These are phyloP conservation scores for Salvelinus alpinus DNA, from an alignment of 2,113 vertebrate genomes.

Conservation along the genomic window DNA sequence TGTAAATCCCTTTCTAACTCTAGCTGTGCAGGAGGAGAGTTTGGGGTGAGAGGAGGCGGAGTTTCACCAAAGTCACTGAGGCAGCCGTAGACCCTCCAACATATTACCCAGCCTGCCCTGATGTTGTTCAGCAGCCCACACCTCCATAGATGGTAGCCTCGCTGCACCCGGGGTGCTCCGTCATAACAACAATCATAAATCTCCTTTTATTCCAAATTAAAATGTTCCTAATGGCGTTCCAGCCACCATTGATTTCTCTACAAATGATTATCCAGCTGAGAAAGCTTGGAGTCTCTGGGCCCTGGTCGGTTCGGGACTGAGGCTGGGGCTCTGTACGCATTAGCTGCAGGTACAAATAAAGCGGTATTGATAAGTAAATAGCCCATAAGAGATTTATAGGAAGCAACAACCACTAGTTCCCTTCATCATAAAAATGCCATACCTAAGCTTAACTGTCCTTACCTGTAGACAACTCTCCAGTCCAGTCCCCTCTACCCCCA, in stretches of 20 bases:
- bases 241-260: slow-evolving; percentile 49
- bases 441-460: not conserved
- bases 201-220: slow-evolving; percentile 69
- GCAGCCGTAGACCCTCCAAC: slow-evolving; percentile 18
- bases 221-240: slow-evolving; percentile 54
- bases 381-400: slow-evolving; percentile 40
- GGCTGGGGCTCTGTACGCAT: slow-evolving; percentile 35
- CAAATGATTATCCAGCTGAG: slow-evolving; percentile 44
- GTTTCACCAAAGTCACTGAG: slow-evolving; percentile 20
- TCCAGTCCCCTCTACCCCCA: not conserved
- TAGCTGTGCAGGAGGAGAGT: not conserved
- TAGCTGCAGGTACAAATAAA: slow-evolving; percentile 51
- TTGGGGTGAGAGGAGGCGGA: not conserved
- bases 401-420: not conserved
- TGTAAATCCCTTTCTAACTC: not conserved
- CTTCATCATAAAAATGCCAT: not conserved
- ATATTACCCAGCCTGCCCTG: slow-evolving; percentile 24
- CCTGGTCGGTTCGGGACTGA: slow-evolving; percentile 30
- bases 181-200: slow-evolving; percentile 61
- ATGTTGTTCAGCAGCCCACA: slow-evolving; percentile 10
- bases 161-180: slow-evolving; percentile 15
- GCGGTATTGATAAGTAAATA: slow-evolving; percentile 54
- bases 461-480: slow-evolving; percentile 6
- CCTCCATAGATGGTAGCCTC: slow-evolving; percentile 18
- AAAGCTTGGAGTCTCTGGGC: slow-evolving; percentile 26